A percentile compares a stretch with the other conserved stretches of the same genome.
phyloP scores from a whole-genome alignment of 2,888 invertebrate species.

The Atrina japonica region DNA sequence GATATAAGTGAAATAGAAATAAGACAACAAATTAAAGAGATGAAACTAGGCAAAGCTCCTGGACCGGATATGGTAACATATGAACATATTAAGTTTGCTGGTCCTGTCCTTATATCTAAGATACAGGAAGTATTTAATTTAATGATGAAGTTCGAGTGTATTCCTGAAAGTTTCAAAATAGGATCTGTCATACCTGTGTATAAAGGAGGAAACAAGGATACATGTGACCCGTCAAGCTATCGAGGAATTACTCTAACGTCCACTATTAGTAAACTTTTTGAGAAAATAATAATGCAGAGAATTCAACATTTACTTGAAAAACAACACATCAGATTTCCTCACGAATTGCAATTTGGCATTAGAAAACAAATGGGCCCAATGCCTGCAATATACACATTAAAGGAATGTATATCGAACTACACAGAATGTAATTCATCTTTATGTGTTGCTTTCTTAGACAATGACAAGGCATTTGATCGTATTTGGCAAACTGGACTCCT shows the following conservation, averaged over 20 bases:
- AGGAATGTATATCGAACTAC: conserved; percentile 21
- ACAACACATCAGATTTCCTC: not conserved
- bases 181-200: conserved; percentile 13
- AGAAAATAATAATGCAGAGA: conserved; percentile 3
- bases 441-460: conserved; percentile 19
- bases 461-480: conserved; percentile 28
- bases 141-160: not conserved
- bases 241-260: conserved; percentile 30
- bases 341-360: conserved; percentile 18
- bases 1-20: too few species aligned
- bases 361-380: conserved; percentile 8
- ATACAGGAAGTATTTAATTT: not conserved
- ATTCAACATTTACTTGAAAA: not conserved
- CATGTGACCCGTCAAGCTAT: conserved; percentile 20
- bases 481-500: conserved; percentile 22
- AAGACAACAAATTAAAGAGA: not conserved
- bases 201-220: conserved; percentile 19
- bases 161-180: conserved; percentile 8
- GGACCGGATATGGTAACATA: conserved; percentile 19
- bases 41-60: conserved; percentile 20
- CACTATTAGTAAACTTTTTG: conserved; percentile 10
- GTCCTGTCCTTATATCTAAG: not conserved
- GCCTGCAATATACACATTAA: conserved; percentile 1
- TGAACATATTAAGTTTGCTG: conserved; percentile 19
- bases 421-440: not conserved